Evolutionary conservation across 1,140 invertebrate species (phyloP), one percentile per base, ranked within the genome.

Genomic region (Polypedilum vanderplanki): DNA sequence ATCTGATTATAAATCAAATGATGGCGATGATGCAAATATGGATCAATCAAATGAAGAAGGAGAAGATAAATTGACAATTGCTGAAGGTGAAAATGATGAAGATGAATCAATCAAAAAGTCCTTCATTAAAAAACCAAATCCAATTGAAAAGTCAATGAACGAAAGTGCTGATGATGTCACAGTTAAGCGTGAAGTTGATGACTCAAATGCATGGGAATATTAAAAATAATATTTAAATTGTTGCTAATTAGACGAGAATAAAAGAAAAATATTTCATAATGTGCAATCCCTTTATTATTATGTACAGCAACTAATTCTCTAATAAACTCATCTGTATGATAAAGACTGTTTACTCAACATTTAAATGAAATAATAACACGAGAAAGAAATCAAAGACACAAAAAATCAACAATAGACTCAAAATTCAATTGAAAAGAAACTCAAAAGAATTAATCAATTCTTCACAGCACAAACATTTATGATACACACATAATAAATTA

Each of bases 1-100:
- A 17, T n/a, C 75, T 18, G 65, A 76, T 7, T 77, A 73, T 57
- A 73, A 73, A 41, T 73, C 18, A 46, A 9, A 78, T 74, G 73
- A 74, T 15, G 74, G 65, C 17, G 74, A 76, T 22, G 75, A 73
- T 24, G 75, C n/a, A 22, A 70, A 70, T 70, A 70, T 70, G 65
- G 65, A 70, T 7, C 15, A 70, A 22, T 22, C 65, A 20, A 70
- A 70, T 20, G 65, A 70, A 0, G 65, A 70, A 18, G 8, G 5
- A 8, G 65, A 70, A 5, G 65, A 70, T 70, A 57, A 57, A 12
- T 57, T 57, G n/a, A 57, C 46, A 57, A 57, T 57, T 57, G 65
- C 65, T 18, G 65, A 70, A 22, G 9, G 65, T 10, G 18, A 70
- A n/a, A 18, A 70, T 12, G 65, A 70, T 7, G 65, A 70, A 18